Percentiles rank a stretch among this genome's conserved stretches.
phyloP scores from a whole-genome alignment of 2,113 vertebrate species.

The Muntiacus muntjak region DNA sequence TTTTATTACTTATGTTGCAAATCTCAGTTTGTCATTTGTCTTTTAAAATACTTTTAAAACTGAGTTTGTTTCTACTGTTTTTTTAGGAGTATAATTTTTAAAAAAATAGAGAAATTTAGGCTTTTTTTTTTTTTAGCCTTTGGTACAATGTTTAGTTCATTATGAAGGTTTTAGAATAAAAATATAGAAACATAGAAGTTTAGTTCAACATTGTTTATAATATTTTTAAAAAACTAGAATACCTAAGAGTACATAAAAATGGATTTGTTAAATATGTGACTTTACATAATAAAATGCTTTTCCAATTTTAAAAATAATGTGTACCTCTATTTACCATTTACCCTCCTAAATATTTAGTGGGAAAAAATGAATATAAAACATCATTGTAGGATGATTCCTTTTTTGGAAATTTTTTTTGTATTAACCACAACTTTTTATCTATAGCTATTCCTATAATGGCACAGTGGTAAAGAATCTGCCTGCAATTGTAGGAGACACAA shows the following conservation, averaged over 20 bases:
- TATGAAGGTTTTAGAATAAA: background rate
- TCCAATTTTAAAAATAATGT: background rate
- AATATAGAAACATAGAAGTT: background rate
- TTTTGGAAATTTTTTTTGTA: background rate
- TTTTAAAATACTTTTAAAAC: background rate
- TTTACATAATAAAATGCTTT: background rate
- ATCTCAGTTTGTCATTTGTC: background rate
- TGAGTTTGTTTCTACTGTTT: background rate
- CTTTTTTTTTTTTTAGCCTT: background rate
- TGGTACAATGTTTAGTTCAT: background rate
- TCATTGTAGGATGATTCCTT: background rate
- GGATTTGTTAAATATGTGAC: background rate
- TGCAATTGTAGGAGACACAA: background rate
- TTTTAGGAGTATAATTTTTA: background rate
- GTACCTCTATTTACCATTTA: background rate
- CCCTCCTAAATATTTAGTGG: background rate
- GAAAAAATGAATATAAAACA: background rate
- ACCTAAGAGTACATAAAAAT: background rate
- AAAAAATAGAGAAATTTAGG: background rate
- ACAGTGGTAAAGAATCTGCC: background rate
- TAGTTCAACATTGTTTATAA: background rate
- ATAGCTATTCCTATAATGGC: background rate
- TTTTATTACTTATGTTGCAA: background rate
- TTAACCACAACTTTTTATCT: background rate
- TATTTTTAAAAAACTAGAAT: background rate